Evolutionary conservation across 2,888 invertebrate genomes (phyloP).

Genomic region (Leptogaster cylindrica): DNA sequence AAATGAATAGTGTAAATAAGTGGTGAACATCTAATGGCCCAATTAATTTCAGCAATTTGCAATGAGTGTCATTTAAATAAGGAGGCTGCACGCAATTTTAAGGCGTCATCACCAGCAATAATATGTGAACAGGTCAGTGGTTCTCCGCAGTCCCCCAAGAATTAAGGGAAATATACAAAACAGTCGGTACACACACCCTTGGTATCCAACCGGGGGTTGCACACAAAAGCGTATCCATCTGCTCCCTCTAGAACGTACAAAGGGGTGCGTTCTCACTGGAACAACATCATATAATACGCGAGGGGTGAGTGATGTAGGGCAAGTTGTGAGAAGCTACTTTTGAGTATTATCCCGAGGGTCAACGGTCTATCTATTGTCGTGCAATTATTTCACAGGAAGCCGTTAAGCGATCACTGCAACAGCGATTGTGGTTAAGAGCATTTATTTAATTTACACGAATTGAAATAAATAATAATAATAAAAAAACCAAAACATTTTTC

Average conservation of each 20-base stretch:
- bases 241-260: constrained; percentile 1
- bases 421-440: too few relatives aligned
- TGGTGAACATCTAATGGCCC: constrained; percentile 28
- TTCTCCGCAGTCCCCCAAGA: constrained; percentile 30
- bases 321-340: constrained; percentile 36
- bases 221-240: constrained; percentile 29
- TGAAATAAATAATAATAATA: too few relatives aligned
- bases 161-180: constrained; percentile 34
- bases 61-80: constrained; percentile 34
- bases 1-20: too few relatives aligned
- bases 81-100: constrained; percentile 40
- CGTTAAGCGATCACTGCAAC: constrained; percentile 1
- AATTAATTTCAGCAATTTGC: constrained; percentile 38
- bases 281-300: constrained; percentile 2
- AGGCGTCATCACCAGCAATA: constrained; percentile 36
- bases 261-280: constrained; percentile 20
- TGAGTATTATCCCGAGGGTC: constrained; percentile 23
- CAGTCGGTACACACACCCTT: constrained; percentile 5
- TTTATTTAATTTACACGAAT: too few relatives aligned
- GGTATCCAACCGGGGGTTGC: background rate
- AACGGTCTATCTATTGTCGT: constrained; percentile 34
- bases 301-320: constrained; percentile 23
- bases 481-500: too few relatives aligned
- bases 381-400: constrained; percentile 19
- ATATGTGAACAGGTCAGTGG: constrained; percentile 37